Evolutionary conservation across 2,113 vertebrate species (phyloP).

Genomic region (Casuarius casuarius): DNA sequence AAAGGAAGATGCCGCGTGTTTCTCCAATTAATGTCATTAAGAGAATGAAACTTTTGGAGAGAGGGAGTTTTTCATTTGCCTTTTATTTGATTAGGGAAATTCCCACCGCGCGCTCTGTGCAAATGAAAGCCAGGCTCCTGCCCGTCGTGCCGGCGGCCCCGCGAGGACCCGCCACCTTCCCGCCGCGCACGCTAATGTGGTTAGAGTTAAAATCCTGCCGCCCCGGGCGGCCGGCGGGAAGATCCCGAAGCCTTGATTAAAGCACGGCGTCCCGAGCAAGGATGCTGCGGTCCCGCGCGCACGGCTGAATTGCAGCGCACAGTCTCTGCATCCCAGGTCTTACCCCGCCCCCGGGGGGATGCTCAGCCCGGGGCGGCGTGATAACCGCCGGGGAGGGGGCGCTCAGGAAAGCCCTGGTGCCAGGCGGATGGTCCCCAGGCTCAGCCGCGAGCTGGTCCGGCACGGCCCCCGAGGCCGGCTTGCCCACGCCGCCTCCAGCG

Average conservation of each 20-base stretch:
- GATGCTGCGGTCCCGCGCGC: not conserved
- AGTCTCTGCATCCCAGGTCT: too few relatives aligned
- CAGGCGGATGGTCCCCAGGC: rapidly evolving
- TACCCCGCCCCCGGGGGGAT: not conserved
- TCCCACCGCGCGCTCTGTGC: constrained; percentile 71
- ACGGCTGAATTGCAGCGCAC: too few relatives aligned
- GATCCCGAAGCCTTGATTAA: constrained; percentile 80
- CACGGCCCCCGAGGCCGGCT: not conserved
- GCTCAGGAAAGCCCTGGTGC: not conserved
- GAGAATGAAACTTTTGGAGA: constrained; percentile 80
- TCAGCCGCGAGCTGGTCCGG: not conserved
- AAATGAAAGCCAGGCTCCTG: constrained; percentile 83
- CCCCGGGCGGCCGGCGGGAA: constrained; percentile 74
- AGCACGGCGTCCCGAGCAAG: constrained; percentile 65
- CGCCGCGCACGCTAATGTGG: constrained; percentile 78
- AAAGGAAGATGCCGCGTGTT: constrained; percentile 61
- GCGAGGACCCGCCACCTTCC: constrained; percentile 80
- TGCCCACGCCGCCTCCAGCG: not conserved
- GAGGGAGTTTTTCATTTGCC: constrained; percentile 81
- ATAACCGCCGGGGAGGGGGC: not conserved
- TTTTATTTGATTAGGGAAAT: constrained; percentile 86
- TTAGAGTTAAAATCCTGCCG: constrained; percentile 76
- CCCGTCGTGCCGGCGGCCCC: constrained; percentile 72
- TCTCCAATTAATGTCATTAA: constrained; percentile 84
- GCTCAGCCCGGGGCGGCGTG: not conserved